phyloP scores from a whole-genome alignment of 2,888 invertebrate genomes.

The Sarcophaga carnaria region DNA sequence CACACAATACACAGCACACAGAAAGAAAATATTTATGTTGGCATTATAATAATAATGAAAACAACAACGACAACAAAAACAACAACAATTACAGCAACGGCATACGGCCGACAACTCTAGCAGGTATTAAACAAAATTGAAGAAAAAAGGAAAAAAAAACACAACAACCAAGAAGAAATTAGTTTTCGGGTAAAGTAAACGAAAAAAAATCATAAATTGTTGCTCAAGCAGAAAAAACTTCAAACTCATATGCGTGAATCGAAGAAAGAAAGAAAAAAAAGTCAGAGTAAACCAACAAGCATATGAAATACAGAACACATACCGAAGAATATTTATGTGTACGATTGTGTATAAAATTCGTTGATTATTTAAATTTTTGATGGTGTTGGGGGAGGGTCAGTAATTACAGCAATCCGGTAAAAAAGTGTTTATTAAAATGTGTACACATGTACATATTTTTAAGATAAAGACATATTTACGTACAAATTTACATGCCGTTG shows the following conservation, averaged over 20 bases:
- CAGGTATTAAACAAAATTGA: conserved; percentile 10
- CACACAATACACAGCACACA: background rate
- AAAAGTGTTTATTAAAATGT: conserved; percentile 61
- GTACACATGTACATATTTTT: too few species aligned
- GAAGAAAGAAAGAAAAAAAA: background rate
- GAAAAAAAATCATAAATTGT: conserved; percentile 33
- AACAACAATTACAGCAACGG: background rate
- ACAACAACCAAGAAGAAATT: background rate
- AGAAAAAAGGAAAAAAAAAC: background rate
- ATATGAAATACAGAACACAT: background rate
- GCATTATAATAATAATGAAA: conserved; percentile 31
- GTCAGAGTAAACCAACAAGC: background rate
- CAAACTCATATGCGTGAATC: conserved; percentile 42
- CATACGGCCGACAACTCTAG: conserved; percentile 25
- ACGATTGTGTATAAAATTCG: conserved; percentile 4
- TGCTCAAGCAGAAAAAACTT: conserved; percentile 40
- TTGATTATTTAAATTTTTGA: conserved; percentile 20
- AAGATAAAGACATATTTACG: too few species aligned
- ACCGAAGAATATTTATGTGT: conserved; percentile 1
- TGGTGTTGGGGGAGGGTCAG: conserved; percentile 37
- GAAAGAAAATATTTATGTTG: conserved; percentile 37
- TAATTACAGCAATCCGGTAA: conserved; percentile 45
- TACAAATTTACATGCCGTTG: background rate
- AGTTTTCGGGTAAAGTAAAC: conserved; percentile 14
- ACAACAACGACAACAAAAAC: background rate